A percentile compares a stretch with the other conserved stretches of the same genome.
Conservation (phyloP, 2,888 invertebrate species). For the Asteroscopus sphinx region DNA sequence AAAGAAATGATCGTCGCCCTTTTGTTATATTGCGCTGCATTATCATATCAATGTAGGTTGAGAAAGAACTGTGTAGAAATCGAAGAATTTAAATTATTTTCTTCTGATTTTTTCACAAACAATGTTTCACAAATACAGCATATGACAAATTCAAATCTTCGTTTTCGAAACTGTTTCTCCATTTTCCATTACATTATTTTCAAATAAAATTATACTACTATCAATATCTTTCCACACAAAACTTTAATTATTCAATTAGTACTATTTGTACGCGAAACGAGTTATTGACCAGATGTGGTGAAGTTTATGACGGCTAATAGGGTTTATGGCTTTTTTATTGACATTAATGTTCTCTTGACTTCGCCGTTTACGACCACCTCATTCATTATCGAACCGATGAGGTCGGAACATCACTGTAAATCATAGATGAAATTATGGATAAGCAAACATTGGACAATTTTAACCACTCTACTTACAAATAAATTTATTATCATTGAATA, state of each 20-base stretch:
- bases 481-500: constrained; percentile 69
- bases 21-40: constrained; percentile 35
- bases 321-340: constrained; percentile 89
- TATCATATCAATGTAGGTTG: constrained; percentile 42
- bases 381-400: constrained; percentile 87
- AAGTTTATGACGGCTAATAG: constrained; percentile 88
- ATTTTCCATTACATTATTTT: neutral
- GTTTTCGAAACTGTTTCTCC: no score
- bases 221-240: constrained; percentile 52
- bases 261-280: constrained; percentile 84
- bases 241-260: constrained; percentile 80
- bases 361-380: constrained; percentile 86
- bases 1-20: constrained; percentile 44
- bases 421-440: constrained; percentile 80
- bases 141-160: no score
- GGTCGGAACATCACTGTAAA: constrained; percentile 86
- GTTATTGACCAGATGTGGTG: constrained; percentile 87
- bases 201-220: constrained; percentile 19
- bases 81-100: constrained; percentile 12
- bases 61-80: constrained; percentile 7
- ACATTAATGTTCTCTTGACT: constrained; percentile 88
- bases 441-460: constrained; percentile 66
- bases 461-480: constrained; percentile 57
- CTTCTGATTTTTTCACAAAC: constrained; percentile 1
- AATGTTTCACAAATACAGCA: neutral